Evolutionary conservation across 2,888 invertebrate genomes (phyloP).

Genomic region (Conchocele bisecta): DNA sequence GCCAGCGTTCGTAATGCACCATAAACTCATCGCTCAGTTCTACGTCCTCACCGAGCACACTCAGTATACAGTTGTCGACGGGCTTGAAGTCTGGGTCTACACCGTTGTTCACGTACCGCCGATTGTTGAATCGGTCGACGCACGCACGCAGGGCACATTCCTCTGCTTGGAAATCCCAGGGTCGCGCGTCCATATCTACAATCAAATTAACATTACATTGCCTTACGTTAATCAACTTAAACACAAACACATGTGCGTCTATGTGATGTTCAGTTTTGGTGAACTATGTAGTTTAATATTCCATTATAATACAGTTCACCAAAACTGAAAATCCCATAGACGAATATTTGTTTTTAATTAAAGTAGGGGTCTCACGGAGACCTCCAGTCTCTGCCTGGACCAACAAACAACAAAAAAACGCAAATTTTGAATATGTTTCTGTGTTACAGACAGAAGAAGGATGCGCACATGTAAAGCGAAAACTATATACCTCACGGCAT

Average conservation of each 20-base stretch:
- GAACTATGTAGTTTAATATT: too few species aligned
- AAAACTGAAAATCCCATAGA: background rate
- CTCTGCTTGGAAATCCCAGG: slow-evolving; percentile 98
- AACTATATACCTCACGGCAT: too few species aligned
- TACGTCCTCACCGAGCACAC: slow-evolving; percentile 90
- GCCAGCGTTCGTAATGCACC: slow-evolving; percentile 92
- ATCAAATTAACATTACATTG: slow-evolving; percentile 13
- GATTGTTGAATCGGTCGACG: slow-evolving; percentile 97
- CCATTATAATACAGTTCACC: too few species aligned
- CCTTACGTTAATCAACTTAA: background rate
- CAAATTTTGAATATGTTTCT: too few species aligned
- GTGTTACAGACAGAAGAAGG: too few species aligned
- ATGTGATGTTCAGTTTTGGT: too few species aligned
- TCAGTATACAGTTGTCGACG: slow-evolving; percentile 92
- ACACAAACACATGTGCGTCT: background rate
- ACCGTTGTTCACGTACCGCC: slow-evolving; percentile 89
- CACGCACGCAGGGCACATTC: slow-evolving; percentile 96
- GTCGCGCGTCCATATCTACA: slow-evolving; percentile 95
- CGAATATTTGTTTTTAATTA: too few species aligned
- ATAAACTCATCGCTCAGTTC: slow-evolving; percentile 92
- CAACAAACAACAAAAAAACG: too few species aligned
- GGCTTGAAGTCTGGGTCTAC: slow-evolving; percentile 86
- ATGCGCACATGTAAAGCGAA: too few species aligned
- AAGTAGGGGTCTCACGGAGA: too few species aligned
- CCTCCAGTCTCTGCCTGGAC: too few species aligned